These are phyloP conservation scores for Chamaetylas fuelleborni DNA, from an alignment of 2,113 vertebrate species.

Conservation along the genomic window DNA sequence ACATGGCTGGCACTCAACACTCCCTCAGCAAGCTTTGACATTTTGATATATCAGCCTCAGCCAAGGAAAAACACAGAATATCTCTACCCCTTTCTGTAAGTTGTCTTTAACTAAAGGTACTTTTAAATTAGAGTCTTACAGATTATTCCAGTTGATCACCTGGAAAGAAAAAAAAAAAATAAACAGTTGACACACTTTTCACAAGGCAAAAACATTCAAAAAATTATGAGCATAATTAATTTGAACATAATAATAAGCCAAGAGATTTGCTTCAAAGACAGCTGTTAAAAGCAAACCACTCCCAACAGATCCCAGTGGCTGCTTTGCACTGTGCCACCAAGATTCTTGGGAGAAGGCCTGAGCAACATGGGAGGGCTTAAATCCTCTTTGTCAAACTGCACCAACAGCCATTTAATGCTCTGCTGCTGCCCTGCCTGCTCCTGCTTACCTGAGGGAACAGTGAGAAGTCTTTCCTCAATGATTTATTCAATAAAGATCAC, in stretches of 20 bases:
- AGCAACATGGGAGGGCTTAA: not conserved
- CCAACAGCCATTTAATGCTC: not conserved
- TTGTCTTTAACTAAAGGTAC: not conserved
- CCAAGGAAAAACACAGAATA: not conserved
- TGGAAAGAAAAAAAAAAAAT: not conserved
- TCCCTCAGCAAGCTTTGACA: not conserved
- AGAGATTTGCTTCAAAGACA: not conserved
- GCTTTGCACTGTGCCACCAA: not conserved
- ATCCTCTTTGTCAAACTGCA: not conserved
- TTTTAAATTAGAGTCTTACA: not conserved
- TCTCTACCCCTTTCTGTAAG: not conserved
- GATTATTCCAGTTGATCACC: not conserved
- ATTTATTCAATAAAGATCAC: constrained; percentile 3
- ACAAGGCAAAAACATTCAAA: not conserved
- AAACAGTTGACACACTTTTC: not conserved
- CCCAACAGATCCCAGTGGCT: not conserved
- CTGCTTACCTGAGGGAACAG: not conserved
- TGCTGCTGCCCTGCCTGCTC: not conserved
- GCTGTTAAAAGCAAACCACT: not conserved
- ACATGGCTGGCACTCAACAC: not conserved
- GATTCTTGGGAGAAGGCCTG: not conserved
- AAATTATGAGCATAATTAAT: not conserved
- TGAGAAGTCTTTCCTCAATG: not conserved
- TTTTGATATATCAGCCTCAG: not conserved
- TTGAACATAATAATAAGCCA: not conserved